Conservation (phyloP, 2,113 vertebrate species). For the Stictonetta naevosa region DNA sequence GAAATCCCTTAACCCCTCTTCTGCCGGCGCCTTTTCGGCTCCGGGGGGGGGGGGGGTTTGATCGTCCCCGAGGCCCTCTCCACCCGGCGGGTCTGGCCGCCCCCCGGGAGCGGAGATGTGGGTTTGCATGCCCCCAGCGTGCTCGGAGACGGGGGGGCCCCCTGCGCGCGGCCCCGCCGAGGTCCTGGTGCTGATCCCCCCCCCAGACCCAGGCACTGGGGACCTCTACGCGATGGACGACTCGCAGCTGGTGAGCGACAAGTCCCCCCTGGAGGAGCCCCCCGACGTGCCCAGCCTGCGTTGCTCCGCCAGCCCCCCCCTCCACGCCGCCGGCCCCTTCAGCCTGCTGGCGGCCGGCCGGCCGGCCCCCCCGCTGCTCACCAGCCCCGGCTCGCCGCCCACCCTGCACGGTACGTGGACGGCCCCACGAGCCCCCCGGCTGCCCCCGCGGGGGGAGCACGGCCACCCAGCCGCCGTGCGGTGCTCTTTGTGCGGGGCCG, state of each 20-base stretch:
- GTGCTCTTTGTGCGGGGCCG: not conserved
- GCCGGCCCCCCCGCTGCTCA: slow-evolving; percentile 49
- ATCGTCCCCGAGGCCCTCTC: not conserved
- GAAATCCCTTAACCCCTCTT: slow-evolving; percentile 27
- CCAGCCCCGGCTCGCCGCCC: slow-evolving; percentile 56
- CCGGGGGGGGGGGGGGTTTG: not conserved
- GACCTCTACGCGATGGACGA: slow-evolving; percentile 77
- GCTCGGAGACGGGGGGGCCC: not conserved
- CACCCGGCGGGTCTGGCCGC: not conserved
- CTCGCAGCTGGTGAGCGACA: slow-evolving; percentile 71
- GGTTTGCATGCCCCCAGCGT: not conserved
- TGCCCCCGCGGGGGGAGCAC: no score
- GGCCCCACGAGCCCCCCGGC: no score
- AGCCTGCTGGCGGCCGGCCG: slow-evolving; percentile 69
- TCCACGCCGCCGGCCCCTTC: slow-evolving; percentile 63
- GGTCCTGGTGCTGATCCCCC: not conserved
- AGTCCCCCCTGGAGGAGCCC: slow-evolving; percentile 69
- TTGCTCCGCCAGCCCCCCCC: slow-evolving; percentile 56
- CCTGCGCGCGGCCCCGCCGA: not conserved
- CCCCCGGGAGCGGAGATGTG: not conserved
- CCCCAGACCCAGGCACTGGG: slow-evolving; percentile 72
- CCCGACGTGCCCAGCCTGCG: slow-evolving; percentile 71
- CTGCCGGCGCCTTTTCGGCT: not conserved
- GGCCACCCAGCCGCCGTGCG: rapidly evolving
- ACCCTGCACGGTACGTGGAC: slow-evolving; percentile 65